phyloP scores from a whole-genome alignment of 2,113 vertebrate genomes.

The Triplophysa rosa region DNA sequence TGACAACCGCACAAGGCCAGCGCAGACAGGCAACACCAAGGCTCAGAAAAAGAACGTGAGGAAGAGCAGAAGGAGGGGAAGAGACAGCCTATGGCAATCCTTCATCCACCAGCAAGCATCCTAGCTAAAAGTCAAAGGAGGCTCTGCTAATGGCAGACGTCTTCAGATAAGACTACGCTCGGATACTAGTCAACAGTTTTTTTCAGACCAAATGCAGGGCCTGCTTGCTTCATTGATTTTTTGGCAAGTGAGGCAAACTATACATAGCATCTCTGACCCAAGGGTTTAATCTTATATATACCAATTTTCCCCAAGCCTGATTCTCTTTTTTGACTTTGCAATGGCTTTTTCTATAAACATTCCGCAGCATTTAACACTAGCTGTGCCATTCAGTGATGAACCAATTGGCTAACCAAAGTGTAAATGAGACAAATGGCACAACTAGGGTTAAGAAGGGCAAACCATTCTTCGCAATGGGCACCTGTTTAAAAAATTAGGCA shows the following conservation, averaged over 20 bases:
- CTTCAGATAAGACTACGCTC: constrained; percentile 34
- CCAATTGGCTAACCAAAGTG: background rate
- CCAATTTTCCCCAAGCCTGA: constrained; percentile 46
- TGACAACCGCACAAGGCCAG: constrained; percentile 91
- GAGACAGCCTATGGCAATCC: constrained; percentile 84
- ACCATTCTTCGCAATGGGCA: constrained; percentile 34
- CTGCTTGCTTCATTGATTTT: background rate
- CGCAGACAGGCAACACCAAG: constrained; percentile 96
- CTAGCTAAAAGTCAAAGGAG: constrained; percentile 43
- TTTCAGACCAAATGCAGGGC: constrained; percentile 24
- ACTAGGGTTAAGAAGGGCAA: constrained; percentile 50
- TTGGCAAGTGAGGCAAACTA: constrained; percentile 35
- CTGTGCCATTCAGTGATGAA: constrained; percentile 43
- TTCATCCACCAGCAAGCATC: constrained; percentile 69
- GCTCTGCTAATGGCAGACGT: constrained; percentile 37
- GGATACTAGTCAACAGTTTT: constrained; percentile 34
- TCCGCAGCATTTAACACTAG: constrained; percentile 51
- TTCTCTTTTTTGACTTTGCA: constrained; percentile 51
- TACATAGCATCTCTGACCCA: constrained; percentile 13
- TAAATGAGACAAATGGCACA: constrained; percentile 35
- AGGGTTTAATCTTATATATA: constrained; percentile 3
- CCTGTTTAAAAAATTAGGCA: constrained; percentile 15
- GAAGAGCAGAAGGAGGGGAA: constrained; percentile 36
- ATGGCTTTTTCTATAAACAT: constrained; percentile 23
- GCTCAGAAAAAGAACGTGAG: constrained; percentile 84